Evolutionary conservation across 2,113 vertebrate genomes (phyloP).

Genomic region (Ornithorhynchus anatinus): DNA sequence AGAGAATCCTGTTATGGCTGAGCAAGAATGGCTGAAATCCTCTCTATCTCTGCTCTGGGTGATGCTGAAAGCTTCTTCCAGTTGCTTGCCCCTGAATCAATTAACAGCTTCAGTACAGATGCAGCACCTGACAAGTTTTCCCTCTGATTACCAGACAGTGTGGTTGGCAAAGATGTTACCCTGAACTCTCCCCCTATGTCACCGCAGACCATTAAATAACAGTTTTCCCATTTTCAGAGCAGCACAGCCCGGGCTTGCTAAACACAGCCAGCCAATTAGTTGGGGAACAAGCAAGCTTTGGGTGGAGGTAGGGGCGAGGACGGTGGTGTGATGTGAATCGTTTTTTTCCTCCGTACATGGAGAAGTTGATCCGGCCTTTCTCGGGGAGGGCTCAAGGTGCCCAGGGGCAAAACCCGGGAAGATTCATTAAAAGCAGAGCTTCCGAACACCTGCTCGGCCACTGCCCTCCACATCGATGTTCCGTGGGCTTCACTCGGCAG

Average conservation of each 20-base stretch:
- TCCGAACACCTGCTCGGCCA: no score
- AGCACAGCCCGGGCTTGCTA: conserved; percentile 5
- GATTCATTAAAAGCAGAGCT: no score
- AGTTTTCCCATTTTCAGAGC: conserved; percentile 21
- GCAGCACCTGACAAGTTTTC: conserved; percentile 28
- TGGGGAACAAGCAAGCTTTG: conserved; percentile 13
- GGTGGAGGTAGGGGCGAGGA: conserved; percentile 36
- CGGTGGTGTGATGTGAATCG: no score
- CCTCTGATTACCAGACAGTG: background rate
- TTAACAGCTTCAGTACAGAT: conserved; percentile 26
- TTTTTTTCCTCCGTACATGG: background rate
- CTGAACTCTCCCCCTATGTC: background rate
- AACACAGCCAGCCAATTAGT: conserved; percentile 57
- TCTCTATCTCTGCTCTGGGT: no score
- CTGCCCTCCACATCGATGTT: no score
- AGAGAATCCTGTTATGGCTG: no score
- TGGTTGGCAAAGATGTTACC: conserved; percentile 26
- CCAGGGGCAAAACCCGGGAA: no score
- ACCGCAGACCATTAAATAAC: conserved; percentile 39
- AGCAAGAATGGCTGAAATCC: no score
- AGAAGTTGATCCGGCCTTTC: no score
- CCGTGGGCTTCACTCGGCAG: no score
- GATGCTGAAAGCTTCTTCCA: conserved; percentile 37
- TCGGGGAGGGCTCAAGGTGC: no score
- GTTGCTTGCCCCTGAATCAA: conserved; percentile 46